Evolutionary conservation across 2,888 invertebrate genomes (phyloP).

Genomic region (Dichetophora obliterata): DNA sequence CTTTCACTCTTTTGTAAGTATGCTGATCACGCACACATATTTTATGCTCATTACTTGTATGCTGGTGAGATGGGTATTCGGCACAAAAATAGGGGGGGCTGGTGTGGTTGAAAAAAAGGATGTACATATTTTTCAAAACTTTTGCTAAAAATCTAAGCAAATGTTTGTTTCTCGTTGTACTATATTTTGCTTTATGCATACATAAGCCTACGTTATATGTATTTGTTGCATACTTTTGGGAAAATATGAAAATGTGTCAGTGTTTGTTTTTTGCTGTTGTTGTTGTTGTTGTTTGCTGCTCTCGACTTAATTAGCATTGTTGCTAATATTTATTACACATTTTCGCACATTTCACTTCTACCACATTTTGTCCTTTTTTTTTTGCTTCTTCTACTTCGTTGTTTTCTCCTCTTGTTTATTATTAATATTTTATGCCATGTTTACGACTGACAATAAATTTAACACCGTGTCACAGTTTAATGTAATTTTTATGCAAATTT

Average conservation of each 20-base stretch:
- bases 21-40: constrained; percentile 24
- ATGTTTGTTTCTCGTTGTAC: background rate
- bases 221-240: background rate
- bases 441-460: constrained; percentile 5
- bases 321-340: constrained; percentile 1
- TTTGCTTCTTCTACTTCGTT: no score
- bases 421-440: background rate
- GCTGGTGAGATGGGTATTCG: no score
- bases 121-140: background rate
- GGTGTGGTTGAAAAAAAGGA: background rate
- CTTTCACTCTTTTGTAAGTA: background rate
- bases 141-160: background rate
- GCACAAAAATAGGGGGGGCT: no score
- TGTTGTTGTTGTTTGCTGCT: background rate
- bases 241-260: background rate
- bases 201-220: background rate
- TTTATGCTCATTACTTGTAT: constrained; percentile 2
- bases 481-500: constrained; percentile 1
- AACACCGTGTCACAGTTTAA: background rate
- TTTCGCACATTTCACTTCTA: background rate
- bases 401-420: background rate
- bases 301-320: background rate
- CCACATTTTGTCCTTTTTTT: background rate
- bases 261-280: no score
- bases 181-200: background rate